Percentiles rank a stretch among this genome's conserved stretches.
phyloP scores from a whole-genome alignment of 2,113 vertebrate species.

The Megaleporinus macrocephalus region DNA sequence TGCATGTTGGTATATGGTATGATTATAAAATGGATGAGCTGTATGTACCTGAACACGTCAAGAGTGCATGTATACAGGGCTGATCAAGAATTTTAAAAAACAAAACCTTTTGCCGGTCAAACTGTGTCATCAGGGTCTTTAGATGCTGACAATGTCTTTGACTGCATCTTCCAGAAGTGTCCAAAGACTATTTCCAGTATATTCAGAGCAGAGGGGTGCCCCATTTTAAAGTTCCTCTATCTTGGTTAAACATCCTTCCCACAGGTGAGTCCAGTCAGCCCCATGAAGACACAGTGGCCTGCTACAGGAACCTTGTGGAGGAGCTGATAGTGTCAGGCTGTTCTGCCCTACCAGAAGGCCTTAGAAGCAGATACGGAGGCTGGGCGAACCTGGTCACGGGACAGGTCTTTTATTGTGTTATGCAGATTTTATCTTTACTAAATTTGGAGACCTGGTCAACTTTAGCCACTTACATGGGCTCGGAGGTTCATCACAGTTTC shows the following conservation, averaged over 20 bases:
- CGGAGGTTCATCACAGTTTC: slow-evolving; percentile 52
- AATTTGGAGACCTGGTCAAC: slow-evolving; percentile 82
- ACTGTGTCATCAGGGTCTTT: not conserved
- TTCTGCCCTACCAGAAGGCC: slow-evolving; percentile 54
- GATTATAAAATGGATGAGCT: slow-evolving; percentile 34
- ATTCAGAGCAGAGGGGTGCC: slow-evolving; percentile 75
- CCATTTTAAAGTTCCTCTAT: slow-evolving; percentile 84
- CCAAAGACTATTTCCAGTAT: slow-evolving; percentile 69
- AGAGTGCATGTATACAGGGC: slow-evolving; percentile 40
- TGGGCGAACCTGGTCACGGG: slow-evolving; percentile 62
- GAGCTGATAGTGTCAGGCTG: slow-evolving; percentile 70
- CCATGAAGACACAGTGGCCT: slow-evolving; percentile 64
- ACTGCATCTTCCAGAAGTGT: slow-evolving; percentile 69
- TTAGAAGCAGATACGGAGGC: slow-evolving; percentile 5
- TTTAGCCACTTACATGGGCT: slow-evolving; percentile 77
- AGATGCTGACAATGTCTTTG: slow-evolving; percentile 22
- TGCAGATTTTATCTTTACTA: slow-evolving; percentile 78
- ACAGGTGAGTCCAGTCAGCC: slow-evolving; percentile 54
- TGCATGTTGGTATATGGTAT: slow-evolving; percentile 32
- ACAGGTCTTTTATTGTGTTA: slow-evolving; percentile 79
- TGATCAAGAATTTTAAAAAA: slow-evolving; percentile 34
- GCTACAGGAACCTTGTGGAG: slow-evolving; percentile 80
- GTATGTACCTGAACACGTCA: not conserved
- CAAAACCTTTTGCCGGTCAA: not conserved
- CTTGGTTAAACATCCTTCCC: slow-evolving; percentile 78